Evolutionary conservation across 1,140 invertebrate genomes (phyloP), one percentile per base, ranked within the genome.

Genomic region (Drosophila varians): DNA sequence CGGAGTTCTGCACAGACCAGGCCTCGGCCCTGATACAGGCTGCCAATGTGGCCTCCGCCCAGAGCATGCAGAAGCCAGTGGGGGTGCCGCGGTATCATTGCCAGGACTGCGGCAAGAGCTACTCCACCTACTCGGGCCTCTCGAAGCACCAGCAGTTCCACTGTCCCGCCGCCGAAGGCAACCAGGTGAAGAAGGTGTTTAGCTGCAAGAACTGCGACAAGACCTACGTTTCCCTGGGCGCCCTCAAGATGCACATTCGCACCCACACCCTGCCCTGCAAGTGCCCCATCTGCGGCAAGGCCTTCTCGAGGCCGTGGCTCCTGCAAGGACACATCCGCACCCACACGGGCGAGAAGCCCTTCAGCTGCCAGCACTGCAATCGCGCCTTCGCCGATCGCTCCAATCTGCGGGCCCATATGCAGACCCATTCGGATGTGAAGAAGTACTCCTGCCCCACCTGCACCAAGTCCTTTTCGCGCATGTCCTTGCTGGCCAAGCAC

Each of bases 231-330:
- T 98, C 97, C 0, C 92, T 99, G 52, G 98, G 98, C 1, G 98
- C 98, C 0, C 93, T 99, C 0, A 99, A 99, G 91, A 99, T 99
- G 98, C 98, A 99, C 92, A 99, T 99, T 66, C 94, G 98, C 26
- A 99, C 98, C 1, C 98, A 99, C 91, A 99, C 98, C 0, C 92
- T 99, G 64, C 98, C 98, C 0, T 99, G 98, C 93, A 99, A 99
- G 92, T 99, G 98, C 90, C 95, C 96, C 66, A 92, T 99, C 6
- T 99, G 98, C 90, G 98, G 98, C 2, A 99, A 99, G 91, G 97
- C 98, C 0, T 99, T 99, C 92, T 98, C 97, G 1, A 93, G 98
- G 26, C 98, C 98, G 0, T 99, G 98, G 98, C 92, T 99, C 14
- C 93, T 99, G 3, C 98, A 99, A 92, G 97, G 97, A 3, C 97